Percentiles rank a stretch among this genome's conserved stretches.
Evolutionary conservation across 1,140 invertebrate genomes (phyloP).

Genomic region (Papilio machaon): DNA sequence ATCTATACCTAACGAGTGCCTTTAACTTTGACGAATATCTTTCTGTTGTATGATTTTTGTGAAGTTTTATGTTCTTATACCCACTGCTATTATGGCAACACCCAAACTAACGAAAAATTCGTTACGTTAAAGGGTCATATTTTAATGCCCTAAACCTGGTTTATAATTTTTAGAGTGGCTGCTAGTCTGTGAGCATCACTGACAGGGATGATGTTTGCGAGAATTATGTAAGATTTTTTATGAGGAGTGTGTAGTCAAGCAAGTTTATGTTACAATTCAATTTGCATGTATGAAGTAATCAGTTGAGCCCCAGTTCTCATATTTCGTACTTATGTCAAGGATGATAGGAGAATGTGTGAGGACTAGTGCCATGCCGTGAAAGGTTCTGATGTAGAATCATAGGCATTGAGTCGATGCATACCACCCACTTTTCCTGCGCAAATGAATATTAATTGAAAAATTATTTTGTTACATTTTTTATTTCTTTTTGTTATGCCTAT

Average conservation of each 20-base stretch:
- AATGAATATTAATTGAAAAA: constrained; percentile 66
- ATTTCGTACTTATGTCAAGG: constrained; percentile 73
- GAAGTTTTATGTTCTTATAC: constrained; percentile 5
- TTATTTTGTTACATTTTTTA: constrained; percentile 75
- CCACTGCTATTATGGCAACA: not conserved
- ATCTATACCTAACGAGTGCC: constrained; percentile 56
- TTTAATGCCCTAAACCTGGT: constrained; percentile 50
- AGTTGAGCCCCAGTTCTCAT: constrained; percentile 54
- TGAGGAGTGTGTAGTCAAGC: constrained; percentile 54
- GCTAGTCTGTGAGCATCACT: constrained; percentile 81
- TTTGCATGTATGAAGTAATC: constrained; percentile 38
- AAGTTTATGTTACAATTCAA: constrained; percentile 25
- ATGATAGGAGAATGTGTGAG: constrained; percentile 80
- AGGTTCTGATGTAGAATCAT: constrained; percentile 81
- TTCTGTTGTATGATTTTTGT: constrained; percentile 46
- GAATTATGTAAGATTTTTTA: constrained; percentile 79
- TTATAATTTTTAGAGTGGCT: constrained; percentile 67
- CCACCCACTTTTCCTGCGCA: constrained; percentile 79
- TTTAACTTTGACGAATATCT: constrained; percentile 56
- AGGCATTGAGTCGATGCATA: constrained; percentile 79
- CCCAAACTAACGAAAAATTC: constrained; percentile 39
- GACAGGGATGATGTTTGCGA: constrained; percentile 80
- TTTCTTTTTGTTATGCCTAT: constrained; percentile 69
- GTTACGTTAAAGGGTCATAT: constrained; percentile 45
- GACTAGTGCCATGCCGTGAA: constrained; percentile 82